These are phyloP conservation scores for Ursus arctos DNA, from an alignment of 2,113 vertebrate genomes.

Conservation along the genomic window DNA sequence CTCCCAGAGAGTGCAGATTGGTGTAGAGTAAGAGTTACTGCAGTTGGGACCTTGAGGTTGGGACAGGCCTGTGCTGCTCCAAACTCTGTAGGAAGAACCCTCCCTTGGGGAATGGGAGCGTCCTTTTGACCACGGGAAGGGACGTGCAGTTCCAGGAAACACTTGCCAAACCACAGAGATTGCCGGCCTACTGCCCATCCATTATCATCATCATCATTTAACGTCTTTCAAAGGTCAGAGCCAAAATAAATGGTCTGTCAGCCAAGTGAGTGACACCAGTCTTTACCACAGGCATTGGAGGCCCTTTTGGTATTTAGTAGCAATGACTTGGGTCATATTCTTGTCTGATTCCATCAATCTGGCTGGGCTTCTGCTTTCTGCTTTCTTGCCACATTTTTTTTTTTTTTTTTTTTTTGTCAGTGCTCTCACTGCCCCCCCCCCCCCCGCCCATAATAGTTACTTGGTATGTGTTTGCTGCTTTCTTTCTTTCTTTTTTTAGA, in stretches of 20 bases:
- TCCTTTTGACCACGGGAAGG: neutral
- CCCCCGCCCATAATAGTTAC: neutral
- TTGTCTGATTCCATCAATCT: slow-evolving; percentile 64
- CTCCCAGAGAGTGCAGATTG: neutral
- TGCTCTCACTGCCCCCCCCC: neutral
- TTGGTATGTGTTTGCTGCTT: slow-evolving; percentile 43
- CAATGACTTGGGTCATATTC: slow-evolving; percentile 66
- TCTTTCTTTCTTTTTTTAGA: neutral
- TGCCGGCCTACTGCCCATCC: slow-evolving; percentile 49
- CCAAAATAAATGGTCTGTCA: slow-evolving; percentile 75
- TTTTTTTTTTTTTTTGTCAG: neutral
- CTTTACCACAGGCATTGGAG: slow-evolving; percentile 64
- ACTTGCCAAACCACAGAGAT: slow-evolving; percentile 74
- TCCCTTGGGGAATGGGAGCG: neutral
- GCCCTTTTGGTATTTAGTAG: slow-evolving; percentile 65
- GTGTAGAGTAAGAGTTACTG: neutral
- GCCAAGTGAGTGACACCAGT: slow-evolving; percentile 58
- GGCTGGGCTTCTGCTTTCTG: slow-evolving; percentile 24
- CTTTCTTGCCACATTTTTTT: slow-evolving; percentile 34
- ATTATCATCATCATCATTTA: slow-evolving; percentile 75
- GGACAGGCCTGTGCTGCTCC: neutral
- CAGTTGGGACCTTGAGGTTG: neutral
- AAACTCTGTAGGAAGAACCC: neutral
- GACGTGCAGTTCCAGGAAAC: slow-evolving; percentile 2
- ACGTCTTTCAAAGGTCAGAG: slow-evolving; percentile 61